A percentile compares a stretch with the other conserved stretches of the same genome.
Conservation (phyloP, 2,113 vertebrate genomes). For the Delphinus delphis region DNA sequence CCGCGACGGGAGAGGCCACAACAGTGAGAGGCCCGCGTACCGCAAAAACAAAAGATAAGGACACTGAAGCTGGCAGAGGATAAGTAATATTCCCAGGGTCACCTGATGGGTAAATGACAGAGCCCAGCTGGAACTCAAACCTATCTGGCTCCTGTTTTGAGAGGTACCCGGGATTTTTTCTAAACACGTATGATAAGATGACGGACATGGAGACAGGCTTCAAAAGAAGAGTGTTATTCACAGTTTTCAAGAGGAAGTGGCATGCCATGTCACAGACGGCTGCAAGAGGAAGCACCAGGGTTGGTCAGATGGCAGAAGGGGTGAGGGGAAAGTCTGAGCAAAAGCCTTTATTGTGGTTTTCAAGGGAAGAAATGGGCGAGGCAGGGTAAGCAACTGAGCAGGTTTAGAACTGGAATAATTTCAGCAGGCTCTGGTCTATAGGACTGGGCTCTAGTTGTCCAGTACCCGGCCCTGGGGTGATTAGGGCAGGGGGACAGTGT, state of each 20-base stretch:
- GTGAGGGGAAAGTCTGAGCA: neutral
- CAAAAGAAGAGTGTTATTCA: constrained; percentile 14
- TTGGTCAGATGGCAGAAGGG: neutral
- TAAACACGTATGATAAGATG: neutral
- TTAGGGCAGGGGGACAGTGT: neutral
- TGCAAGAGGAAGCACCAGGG: neutral
- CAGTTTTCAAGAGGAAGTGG: neutral
- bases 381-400: neutral
- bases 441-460: neutral
- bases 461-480: neutral
- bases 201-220: neutral
- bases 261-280: neutral
- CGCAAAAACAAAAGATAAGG: no score
- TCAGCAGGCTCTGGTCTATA: neutral
- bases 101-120: constrained; percentile 12
- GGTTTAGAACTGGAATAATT: neutral
- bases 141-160: neutral
- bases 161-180: neutral
- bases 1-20: no score
- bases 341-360: neutral
- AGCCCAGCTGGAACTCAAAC: neutral
- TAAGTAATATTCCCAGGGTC: neutral
- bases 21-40: no score
- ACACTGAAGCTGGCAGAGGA: neutral
- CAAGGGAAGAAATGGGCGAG: neutral